phyloP scores from a whole-genome alignment of 1,140 invertebrate species.

The Dreissena rostriformis region DNA sequence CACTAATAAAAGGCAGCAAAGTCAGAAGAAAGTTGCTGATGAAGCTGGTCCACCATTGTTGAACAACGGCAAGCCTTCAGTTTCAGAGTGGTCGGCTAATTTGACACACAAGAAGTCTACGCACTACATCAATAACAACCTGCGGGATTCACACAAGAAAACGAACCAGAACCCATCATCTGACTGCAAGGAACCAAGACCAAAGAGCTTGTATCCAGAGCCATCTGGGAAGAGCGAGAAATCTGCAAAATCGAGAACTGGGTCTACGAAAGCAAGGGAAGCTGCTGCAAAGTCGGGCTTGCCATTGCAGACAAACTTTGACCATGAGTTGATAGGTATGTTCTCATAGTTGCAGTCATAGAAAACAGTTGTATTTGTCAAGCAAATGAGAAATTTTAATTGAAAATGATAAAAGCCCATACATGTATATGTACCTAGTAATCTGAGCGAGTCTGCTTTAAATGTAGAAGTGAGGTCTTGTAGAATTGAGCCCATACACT shows the following conservation, averaged over 20 bases:
- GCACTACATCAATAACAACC: slow-evolving; percentile 78
- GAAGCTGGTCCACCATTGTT: slow-evolving; percentile 64
- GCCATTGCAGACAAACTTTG: slow-evolving; percentile 66
- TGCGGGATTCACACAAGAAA: slow-evolving; percentile 74
- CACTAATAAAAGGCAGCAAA: slow-evolving; percentile 49
- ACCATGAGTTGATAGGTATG: slow-evolving; percentile 72
- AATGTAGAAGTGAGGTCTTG: too few relatives aligned
- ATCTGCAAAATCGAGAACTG: slow-evolving; percentile 5
- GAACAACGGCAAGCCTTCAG: slow-evolving; percentile 76
- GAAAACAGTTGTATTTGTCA: too few relatives aligned
- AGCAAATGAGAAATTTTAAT: too few relatives aligned
- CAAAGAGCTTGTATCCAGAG: slow-evolving; percentile 40
- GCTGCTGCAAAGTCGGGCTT: slow-evolving; percentile 53
- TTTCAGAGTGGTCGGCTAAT: slow-evolving; percentile 60
- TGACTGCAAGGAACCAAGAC: slow-evolving; percentile 52
- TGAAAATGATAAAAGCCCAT: too few relatives aligned
- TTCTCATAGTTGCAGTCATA: not conserved
- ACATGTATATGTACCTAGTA: too few relatives aligned
- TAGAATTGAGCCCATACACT: too few relatives aligned
- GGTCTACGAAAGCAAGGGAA: slow-evolving; percentile 13
- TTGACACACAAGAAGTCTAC: slow-evolving; percentile 69
- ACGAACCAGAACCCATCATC: slow-evolving; percentile 68
- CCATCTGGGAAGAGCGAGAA: slow-evolving; percentile 16
- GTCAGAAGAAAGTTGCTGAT: slow-evolving; percentile 47
- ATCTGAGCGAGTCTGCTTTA: too few relatives aligned